phyloP scores from a whole-genome alignment of 2,888 invertebrate species.

The Dusona sp. region DNA sequence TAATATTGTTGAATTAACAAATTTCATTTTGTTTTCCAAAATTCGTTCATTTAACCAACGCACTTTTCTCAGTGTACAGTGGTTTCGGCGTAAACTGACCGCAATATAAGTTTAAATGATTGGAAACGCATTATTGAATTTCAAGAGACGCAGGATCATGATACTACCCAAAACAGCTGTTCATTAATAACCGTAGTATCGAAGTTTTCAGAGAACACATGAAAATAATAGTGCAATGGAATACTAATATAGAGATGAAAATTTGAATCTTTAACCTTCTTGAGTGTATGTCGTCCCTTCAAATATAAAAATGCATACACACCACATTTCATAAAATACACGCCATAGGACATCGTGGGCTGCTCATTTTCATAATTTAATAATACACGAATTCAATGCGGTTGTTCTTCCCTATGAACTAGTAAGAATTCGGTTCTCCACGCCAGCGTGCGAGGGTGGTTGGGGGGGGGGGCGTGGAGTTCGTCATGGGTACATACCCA shows the following conservation, averaged over 20 bases:
- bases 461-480: no score
- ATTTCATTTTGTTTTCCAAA: no score
- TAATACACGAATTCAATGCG: constrained; percentile 71
- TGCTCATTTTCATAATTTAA: constrained; percentile 68
- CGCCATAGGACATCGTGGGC: constrained; percentile 16
- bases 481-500: constrained; percentile 66
- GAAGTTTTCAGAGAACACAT: neutral
- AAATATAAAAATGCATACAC: constrained; percentile 13
- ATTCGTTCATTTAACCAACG: no score
- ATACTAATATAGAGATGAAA: neutral
- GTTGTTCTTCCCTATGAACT: constrained; percentile 49
- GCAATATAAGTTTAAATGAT: neutral
- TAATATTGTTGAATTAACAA: no score
- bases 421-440: constrained; percentile 38
- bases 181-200: neutral
- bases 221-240: neutral
- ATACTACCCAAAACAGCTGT: neutral
- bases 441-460: constrained; percentile 45
- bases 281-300: neutral
- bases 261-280: neutral
- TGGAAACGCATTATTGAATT: neutral
- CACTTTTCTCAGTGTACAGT: no score
- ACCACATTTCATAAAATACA: neutral
- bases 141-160: neutral
- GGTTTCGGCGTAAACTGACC: neutral